A percentile compares a stretch with the other conserved stretches of the same genome.
These are phyloP conservation scores for Mesocricetus auratus DNA, from an alignment of 2,113 vertebrate species.

Conservation along the genomic window DNA sequence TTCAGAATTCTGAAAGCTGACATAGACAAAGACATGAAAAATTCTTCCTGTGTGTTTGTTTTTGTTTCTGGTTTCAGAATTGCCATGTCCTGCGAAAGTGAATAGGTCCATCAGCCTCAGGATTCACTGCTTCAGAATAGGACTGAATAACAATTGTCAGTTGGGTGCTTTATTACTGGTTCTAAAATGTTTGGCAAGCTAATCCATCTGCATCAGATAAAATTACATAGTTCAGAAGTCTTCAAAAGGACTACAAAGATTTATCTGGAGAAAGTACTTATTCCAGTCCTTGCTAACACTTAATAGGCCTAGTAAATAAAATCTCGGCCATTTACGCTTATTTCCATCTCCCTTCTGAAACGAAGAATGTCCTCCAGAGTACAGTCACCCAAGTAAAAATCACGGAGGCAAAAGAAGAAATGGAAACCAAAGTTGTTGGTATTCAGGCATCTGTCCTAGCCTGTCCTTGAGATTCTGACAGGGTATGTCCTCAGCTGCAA, in stretches of 20 bases:
- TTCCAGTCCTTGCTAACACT: neutral
- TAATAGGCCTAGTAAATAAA: neutral
- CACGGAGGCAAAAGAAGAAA: accelerated
- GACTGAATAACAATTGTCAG: neutral
- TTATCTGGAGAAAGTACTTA: neutral
- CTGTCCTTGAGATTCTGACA: too few species aligned
- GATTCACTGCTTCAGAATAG: neutral
- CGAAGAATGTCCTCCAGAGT: neutral
- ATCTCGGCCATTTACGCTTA: neutral
- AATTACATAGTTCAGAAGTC: neutral
- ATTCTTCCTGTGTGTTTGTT: neutral
- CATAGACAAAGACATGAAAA: neutral
- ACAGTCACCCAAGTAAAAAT: neutral
- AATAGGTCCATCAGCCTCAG: neutral
- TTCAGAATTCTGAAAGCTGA: constrained; percentile 29
- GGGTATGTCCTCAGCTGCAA: too few species aligned
- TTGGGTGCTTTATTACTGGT: neutral
- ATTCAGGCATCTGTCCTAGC: too few species aligned
- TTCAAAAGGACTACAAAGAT: neutral
- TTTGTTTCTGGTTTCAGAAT: neutral
- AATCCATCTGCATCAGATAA: neutral
- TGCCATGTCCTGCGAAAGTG: neutral
- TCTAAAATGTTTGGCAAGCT: neutral
- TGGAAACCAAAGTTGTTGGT: neutral
- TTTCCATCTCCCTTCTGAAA: neutral